Evolutionary conservation across 2,113 vertebrate genomes (phyloP), one percentile per base, ranked within the genome.

Genomic region (Stegostoma tigrinum): DNA sequence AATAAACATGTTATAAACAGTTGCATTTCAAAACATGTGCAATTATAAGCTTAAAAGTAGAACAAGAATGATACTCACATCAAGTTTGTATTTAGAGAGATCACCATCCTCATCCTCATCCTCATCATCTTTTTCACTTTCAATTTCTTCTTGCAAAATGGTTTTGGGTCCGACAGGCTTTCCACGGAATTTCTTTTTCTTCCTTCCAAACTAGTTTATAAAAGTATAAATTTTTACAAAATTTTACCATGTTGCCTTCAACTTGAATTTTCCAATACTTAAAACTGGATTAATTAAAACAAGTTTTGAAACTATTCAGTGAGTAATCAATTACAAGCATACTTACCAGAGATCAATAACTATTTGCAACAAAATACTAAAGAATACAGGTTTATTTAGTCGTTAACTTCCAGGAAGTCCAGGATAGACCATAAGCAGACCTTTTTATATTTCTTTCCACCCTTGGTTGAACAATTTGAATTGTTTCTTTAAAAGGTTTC

Each of bases 131-230:
- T 98, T 98, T 0, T 98, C 98, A 96, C 98, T 99, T 96, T 98
- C 98, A 34, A 85, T 61, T 48, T 97, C 97, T 96, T 98, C 98
- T 97, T 99, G 99, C 96, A 98, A 96, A 96, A 98, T 98, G 0
- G 98, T 97, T 0, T 98, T 98, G 83, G 98, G 97, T 61, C 97
- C 97, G 96, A 97, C 97, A 0, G 96, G 97, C 96, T 98, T 99
- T 23, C 99, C 99, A 85, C 99, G 98, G 55, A 97, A 99, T 96
- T 99, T 99, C 97, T 99, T 99, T 98, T 99, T 99, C 97, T 99
- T 99, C 96, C 99, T 98, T 14, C 99, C 99, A 98, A 99, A 99
- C 99, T 99, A 96, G 66, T 75, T 24, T 70, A 17, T 42, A 17
- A 95, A 42, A 95, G 45, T 61, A 30, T n/a, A n/a, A 38, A n/a